These are phyloP conservation scores for Schlechtendalia chinensis DNA, from an alignment of 1,140 invertebrate genomes.

Conservation along the genomic window DNA sequence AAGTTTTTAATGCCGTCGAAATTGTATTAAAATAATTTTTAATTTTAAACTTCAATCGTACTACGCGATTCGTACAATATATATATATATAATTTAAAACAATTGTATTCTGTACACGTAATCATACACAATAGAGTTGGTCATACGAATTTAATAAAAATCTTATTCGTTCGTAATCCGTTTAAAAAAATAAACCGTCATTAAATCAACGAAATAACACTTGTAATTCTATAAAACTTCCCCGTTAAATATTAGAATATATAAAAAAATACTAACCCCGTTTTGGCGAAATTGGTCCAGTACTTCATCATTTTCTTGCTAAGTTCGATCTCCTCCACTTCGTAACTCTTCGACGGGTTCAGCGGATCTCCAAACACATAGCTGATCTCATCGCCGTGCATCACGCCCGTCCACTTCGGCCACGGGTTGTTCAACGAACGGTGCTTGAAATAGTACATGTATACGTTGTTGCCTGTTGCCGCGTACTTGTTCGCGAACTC, in stretches of 20 bases:
- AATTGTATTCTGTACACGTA: no score
- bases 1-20: no score
- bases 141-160: no score
- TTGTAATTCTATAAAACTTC: not conserved
- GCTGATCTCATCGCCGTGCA: slow-evolving; percentile 94
- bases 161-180: no score
- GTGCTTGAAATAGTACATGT: slow-evolving; percentile 94
- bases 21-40: no score
- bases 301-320: slow-evolving; percentile 87
- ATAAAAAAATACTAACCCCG: slow-evolving; percentile 67
- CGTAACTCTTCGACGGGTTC: slow-evolving; percentile 75
- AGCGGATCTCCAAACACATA: slow-evolving; percentile 92
- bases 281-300: slow-evolving; percentile 94
- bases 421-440: slow-evolving; percentile 81
- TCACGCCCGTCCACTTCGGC: slow-evolving; percentile 93
- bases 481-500: slow-evolving; percentile 86
- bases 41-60: no score
- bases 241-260: not conserved
- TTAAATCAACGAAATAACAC: no score
- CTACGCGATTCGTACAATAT: no score
- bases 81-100: no score
- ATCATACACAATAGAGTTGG: no score
- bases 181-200: no score
- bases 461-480: slow-evolving; percentile 83
- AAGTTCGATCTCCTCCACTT: slow-evolving; percentile 74